A percentile compares a stretch with the other conserved stretches of the same genome.
Evolutionary conservation across 2,888 invertebrate genomes (phyloP).

Genomic region (Pseudococcus jackbeardsleyi): DNA sequence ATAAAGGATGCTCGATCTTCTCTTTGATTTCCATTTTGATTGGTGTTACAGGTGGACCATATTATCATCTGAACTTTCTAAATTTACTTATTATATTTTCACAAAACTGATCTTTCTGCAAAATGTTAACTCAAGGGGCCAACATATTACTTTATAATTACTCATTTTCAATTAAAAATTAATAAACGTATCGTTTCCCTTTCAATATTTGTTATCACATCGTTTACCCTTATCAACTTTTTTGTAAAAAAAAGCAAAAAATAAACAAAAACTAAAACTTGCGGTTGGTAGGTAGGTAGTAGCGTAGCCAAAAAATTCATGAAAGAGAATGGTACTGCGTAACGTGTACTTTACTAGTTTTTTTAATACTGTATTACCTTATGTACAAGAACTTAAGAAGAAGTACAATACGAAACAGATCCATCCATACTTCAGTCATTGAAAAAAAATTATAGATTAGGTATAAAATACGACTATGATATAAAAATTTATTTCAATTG

Average conservation of each 20-base stretch:
- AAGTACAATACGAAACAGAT: too few relatives aligned
- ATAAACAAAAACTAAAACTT: not conserved
- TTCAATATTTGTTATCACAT: not conserved
- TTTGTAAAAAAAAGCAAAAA: not conserved
- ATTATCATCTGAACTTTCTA: not conserved
- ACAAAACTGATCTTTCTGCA: too few relatives aligned
- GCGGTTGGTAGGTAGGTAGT: not conserved
- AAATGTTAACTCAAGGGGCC: too few relatives aligned
- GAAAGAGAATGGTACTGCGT: too few relatives aligned
- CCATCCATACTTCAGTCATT: too few relatives aligned
- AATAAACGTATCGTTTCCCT: not conserved
- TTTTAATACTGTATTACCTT: too few relatives aligned
- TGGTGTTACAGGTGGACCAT: not conserved
- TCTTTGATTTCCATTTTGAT: constrained; percentile 75
- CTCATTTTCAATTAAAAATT: not conserved
- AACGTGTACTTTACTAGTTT: too few relatives aligned
- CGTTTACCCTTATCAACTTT: not conserved
- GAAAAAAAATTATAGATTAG: too few relatives aligned
- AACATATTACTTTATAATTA: not conserved
- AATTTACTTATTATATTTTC: too few relatives aligned
- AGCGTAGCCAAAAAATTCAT: not conserved
- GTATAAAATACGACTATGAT: too few relatives aligned
- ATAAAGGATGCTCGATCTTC: constrained; percentile 76
- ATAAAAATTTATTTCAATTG: too few relatives aligned
- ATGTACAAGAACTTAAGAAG: too few relatives aligned